These are phyloP conservation scores for Malthinus flaveolus DNA, from an alignment of 2,888 invertebrate genomes.

Conservation along the genomic window DNA sequence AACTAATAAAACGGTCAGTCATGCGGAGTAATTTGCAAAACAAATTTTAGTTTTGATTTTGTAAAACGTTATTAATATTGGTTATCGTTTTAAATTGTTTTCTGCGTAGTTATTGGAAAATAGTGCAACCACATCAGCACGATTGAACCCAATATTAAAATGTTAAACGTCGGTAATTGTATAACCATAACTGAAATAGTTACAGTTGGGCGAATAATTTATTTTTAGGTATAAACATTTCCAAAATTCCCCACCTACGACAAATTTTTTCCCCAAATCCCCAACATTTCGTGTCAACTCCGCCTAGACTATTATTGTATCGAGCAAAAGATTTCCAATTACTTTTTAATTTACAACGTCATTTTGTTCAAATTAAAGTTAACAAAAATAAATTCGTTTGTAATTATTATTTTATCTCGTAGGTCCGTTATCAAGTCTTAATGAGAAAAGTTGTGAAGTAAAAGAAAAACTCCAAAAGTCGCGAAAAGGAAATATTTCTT, in stretches of 20 bases:
- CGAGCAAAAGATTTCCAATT: conserved; percentile 19
- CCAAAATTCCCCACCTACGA: too few species aligned
- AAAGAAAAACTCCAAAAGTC: conserved; percentile 48
- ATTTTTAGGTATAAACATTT: too few species aligned
- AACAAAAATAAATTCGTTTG: conserved; percentile 33
- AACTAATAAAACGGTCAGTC: background rate
- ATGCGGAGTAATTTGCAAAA: background rate
- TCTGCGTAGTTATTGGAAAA: conserved; percentile 12
- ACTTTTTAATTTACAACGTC: conserved; percentile 21
- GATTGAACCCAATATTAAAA: conserved; percentile 1
- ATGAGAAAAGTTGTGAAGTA: conserved; percentile 46
- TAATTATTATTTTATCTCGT: conserved; percentile 39
- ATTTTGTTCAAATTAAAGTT: conserved; percentile 34
- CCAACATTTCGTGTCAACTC: too few species aligned
- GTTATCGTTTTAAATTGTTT: conserved; percentile 18
- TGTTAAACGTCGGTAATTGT: too few species aligned
- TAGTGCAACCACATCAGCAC: conserved; percentile 14
- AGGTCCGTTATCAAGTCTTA: conserved; percentile 46
- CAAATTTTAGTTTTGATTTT: conserved; percentile 2
- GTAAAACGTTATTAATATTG: conserved; percentile 12
- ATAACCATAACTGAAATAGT: too few species aligned
- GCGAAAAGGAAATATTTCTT: conserved; percentile 43
- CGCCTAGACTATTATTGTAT: background rate
- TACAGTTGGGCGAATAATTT: too few species aligned
- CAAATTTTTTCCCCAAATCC: too few species aligned